Evolutionary conservation across 2,888 invertebrate species (phyloP).

Genomic region (Rugalucina vietnamica): DNA sequence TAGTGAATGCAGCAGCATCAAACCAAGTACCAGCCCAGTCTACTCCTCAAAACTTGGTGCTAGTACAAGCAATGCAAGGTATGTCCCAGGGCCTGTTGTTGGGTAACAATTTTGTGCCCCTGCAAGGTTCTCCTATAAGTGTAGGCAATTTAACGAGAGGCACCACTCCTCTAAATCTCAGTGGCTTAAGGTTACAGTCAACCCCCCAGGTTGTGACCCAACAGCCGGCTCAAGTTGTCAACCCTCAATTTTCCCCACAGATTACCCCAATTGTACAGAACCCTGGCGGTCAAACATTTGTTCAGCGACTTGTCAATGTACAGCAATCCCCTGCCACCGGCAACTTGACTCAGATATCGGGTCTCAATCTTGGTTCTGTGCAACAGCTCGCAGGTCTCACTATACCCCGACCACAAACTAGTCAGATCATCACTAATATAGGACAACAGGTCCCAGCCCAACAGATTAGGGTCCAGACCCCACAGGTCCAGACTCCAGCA

Average conservation of each 20-base stretch:
- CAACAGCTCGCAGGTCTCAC: conserved; percentile 2
- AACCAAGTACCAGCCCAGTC: background rate
- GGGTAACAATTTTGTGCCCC: conserved; percentile 54
- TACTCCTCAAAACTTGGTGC: conserved; percentile 51
- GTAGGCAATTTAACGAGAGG: conserved; percentile 38
- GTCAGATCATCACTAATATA: conserved; percentile 11
- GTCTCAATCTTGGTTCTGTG: background rate
- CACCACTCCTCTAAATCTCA: conserved; percentile 40
- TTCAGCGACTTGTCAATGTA: conserved; percentile 48
- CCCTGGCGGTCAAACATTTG: conserved; percentile 35
- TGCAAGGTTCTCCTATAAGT: conserved; percentile 53
- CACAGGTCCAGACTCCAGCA: conserved; percentile 29
- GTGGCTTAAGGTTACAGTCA: conserved; percentile 43
- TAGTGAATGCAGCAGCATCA: conserved; percentile 41
- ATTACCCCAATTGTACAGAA: conserved; percentile 30
- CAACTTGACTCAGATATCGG: conserved; percentile 13
- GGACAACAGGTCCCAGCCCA: conserved; percentile 11
- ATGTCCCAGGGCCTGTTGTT: conserved; percentile 52
- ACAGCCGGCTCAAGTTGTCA: background rate
- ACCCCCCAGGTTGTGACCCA: conserved; percentile 43
- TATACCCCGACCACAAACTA: background rate
- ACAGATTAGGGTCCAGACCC: conserved; percentile 27
- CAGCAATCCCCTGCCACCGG: conserved; percentile 16
- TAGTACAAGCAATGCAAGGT: conserved; percentile 58
- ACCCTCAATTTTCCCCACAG: conserved; percentile 36